Conservation (phyloP, 1,140 invertebrate genomes). For the Polypedilum pembai region DNA sequence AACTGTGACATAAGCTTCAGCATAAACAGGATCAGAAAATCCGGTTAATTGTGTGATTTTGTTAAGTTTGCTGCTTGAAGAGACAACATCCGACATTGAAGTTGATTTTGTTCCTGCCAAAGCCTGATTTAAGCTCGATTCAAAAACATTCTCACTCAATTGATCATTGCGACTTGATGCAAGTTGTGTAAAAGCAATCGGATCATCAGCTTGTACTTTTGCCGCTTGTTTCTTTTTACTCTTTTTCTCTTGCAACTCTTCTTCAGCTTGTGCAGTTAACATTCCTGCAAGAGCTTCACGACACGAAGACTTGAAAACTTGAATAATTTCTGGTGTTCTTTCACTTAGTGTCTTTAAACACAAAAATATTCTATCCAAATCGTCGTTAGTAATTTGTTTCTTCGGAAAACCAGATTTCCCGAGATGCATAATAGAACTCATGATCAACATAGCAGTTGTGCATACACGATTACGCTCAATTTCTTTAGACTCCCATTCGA, state of each 20-base stretch:
- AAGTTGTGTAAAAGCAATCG: constrained; percentile 79
- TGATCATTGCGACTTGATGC: constrained; percentile 62
- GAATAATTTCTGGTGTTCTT: constrained; percentile 57
- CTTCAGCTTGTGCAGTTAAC: constrained; percentile 73
- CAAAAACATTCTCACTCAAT: constrained; percentile 87
- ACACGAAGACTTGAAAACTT: constrained; percentile 73
- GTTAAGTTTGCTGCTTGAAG: constrained; percentile 57
- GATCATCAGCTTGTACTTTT: constrained; percentile 77
- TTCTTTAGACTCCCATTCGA: constrained; percentile 35
- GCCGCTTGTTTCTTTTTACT: constrained; percentile 61
- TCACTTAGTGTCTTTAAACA: constrained; percentile 76
- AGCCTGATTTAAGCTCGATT: constrained; percentile 87
- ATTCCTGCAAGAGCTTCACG: constrained; percentile 75
- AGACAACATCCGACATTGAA: constrained; percentile 46
- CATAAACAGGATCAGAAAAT: constrained; percentile 98
- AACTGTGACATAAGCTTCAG: constrained; percentile 97
- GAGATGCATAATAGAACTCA: constrained; percentile 78
- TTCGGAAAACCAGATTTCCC: constrained; percentile 64
- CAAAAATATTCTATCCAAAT: constrained; percentile 81
- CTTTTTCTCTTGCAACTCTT: constrained; percentile 38
- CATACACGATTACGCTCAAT: constrained; percentile 56
- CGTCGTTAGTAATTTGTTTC: constrained; percentile 89
- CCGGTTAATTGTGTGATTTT: constrained; percentile 99
- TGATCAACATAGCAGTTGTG: constrained; percentile 80
- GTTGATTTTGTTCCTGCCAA: constrained; percentile 56